Percentiles rank a stretch among this genome's conserved stretches.
Conservation (phyloP, 2,113 vertebrate species). For the Phylloscopus whistleri region DNA sequence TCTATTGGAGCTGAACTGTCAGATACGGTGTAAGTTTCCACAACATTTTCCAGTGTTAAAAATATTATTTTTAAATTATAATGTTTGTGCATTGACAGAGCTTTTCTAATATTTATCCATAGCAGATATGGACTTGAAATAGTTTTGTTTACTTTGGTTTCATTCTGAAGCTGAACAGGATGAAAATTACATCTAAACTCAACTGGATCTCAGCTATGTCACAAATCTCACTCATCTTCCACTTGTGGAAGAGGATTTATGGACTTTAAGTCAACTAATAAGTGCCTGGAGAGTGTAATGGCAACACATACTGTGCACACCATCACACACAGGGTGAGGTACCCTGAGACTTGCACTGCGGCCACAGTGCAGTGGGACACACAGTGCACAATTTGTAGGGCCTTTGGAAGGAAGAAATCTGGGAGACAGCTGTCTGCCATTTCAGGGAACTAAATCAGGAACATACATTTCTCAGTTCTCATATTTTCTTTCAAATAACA, state of each 20-base stretch:
- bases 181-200: not conserved
- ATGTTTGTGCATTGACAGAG: not conserved
- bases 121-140: not conserved
- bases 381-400: fast-evolving
- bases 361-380: not conserved
- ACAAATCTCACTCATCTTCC: not conserved
- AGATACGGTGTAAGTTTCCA: not conserved
- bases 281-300: not conserved
- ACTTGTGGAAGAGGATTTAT: not conserved
- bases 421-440: not conserved
- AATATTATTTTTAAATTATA: not conserved
- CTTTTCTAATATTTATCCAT: not conserved
- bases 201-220: not conserved
- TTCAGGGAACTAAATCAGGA: not conserved
- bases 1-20: not conserved
- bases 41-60: not conserved
- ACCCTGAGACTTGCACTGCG: fast-evolving
- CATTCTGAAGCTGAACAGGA: not conserved
- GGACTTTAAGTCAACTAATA: not conserved
- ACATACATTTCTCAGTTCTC: not conserved
- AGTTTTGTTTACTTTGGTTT: not conserved
- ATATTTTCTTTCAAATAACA: not conserved
- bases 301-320: not conserved
- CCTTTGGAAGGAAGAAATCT: not conserved
- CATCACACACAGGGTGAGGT: not conserved